phyloP scores from a whole-genome alignment of 2,888 invertebrate genomes.

The Aleiodes leptofemur region DNA sequence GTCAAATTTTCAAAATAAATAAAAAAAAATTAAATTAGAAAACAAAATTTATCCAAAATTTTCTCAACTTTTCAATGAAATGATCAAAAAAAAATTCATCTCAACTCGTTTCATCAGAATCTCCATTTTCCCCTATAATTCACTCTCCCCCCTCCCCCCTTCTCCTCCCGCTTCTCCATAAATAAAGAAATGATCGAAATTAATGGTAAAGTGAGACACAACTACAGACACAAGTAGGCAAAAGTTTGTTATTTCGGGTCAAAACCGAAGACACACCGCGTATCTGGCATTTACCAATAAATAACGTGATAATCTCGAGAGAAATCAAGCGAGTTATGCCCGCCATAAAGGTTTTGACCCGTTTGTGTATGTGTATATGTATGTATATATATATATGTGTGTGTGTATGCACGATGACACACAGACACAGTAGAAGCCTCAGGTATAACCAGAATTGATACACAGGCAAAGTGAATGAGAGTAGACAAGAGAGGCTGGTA shows the following conservation, averaged over 20 bases:
- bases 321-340: constrained; percentile 73
- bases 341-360: constrained; percentile 70
- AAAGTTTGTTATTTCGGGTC: constrained; percentile 58
- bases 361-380: constrained; percentile 42
- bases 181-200: constrained; percentile 33
- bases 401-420: constrained; percentile 29
- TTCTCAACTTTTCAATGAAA: no score
- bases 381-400: no score
- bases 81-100: no score
- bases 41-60: no score
- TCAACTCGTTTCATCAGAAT: no score
- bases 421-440: constrained; percentile 18
- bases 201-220: no score
- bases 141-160: background rate
- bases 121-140: no score
- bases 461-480: background rate
- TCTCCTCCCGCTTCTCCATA: constrained; percentile 27
- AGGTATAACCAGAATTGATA: no score
- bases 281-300: constrained; percentile 70
- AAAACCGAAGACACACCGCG: constrained; percentile 60
- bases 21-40: no score
- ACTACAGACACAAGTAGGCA: constrained; percentile 7
- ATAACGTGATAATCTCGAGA: constrained; percentile 73
- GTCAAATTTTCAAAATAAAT: no score
- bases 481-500: constrained; percentile 33